Evolutionary conservation across 2,888 invertebrate species (phyloP).

Genomic region (Cosmia trapezina): DNA sequence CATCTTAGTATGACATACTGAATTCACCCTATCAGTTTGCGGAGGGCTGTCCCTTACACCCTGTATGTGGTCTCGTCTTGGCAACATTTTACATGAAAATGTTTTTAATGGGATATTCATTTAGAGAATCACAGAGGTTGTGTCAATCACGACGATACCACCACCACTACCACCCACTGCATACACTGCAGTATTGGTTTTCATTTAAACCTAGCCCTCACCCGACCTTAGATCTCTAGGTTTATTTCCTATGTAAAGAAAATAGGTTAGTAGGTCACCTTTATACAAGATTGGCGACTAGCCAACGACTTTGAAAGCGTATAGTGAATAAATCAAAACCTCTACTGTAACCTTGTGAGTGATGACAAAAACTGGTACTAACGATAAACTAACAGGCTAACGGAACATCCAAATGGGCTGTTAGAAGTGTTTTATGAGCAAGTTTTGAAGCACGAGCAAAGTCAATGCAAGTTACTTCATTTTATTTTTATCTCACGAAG

Average conservation of each 20-base stretch:
- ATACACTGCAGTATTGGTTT: background rate
- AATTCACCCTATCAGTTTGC: too few relatives aligned
- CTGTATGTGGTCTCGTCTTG: too few relatives aligned
- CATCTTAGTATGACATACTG: too few relatives aligned
- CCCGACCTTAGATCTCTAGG: background rate
- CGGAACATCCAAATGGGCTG: background rate
- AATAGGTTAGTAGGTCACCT: slow-evolving; percentile 37
- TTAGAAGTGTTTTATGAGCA: background rate
- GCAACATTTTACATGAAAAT: too few relatives aligned
- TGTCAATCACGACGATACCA: background rate
- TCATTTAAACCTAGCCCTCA: background rate
- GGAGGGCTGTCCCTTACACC: too few relatives aligned
- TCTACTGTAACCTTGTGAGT: slow-evolving; percentile 14
- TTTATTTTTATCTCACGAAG: too few relatives aligned
- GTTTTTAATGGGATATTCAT: too few relatives aligned
- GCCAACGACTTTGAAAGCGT: slow-evolving; percentile 49
- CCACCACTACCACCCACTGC: background rate
- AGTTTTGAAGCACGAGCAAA: background rate
- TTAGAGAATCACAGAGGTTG: too few relatives aligned
- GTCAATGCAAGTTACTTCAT: background rate
- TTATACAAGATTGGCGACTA: slow-evolving; percentile 32
- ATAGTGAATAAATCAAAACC: slow-evolving; percentile 48
- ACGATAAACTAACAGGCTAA: background rate
- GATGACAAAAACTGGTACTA: slow-evolving; percentile 11
- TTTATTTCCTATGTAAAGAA: slow-evolving; percentile 20